These are phyloP conservation scores for Drosophila silvestris DNA, from an alignment of 2,888 invertebrate species.

Conservation along the genomic window DNA sequence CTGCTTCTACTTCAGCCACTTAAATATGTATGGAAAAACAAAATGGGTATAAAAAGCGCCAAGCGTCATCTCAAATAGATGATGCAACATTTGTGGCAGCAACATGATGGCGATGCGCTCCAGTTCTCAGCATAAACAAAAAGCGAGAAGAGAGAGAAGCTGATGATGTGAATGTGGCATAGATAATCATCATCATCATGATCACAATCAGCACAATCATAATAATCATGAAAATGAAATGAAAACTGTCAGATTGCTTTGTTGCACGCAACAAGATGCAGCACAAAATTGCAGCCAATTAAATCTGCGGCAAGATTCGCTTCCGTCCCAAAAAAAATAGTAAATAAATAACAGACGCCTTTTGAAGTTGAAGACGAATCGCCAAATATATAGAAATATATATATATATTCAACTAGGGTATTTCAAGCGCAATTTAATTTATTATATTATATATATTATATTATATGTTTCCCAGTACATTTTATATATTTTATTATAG, in stretches of 20 bases:
- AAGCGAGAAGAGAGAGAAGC: slow-evolving; percentile 37
- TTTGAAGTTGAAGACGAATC: slow-evolving; percentile 43
- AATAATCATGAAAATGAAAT: slow-evolving; percentile 40
- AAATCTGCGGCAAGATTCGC: slow-evolving; percentile 39
- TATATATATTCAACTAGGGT: not conserved
- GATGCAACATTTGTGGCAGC: slow-evolving; percentile 70
- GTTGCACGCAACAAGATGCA: slow-evolving; percentile 53
- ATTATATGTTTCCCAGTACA: too few relatives aligned
- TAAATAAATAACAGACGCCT: slow-evolving; percentile 18
- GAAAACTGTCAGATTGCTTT: slow-evolving; percentile 70
- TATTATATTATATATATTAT: too few relatives aligned
- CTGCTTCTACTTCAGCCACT: not conserved
- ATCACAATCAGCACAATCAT: slow-evolving; percentile 6
- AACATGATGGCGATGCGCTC: slow-evolving; percentile 62
- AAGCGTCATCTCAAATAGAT: slow-evolving; percentile 25
- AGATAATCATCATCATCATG: slow-evolving; percentile 15
- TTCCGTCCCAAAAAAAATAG: slow-evolving; percentile 31
- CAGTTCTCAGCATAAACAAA: slow-evolving; percentile 56
- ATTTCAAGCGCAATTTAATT: not conserved
- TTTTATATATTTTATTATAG: too few relatives aligned
- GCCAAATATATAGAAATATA: slow-evolving; percentile 1
- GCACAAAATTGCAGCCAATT: slow-evolving; percentile 48
- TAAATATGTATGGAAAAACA: not conserved
- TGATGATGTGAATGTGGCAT: slow-evolving; percentile 40
- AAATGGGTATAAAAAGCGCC: not conserved